A percentile compares a stretch with the other conserved stretches of the same genome.
Conservation (phyloP, 2,888 invertebrate species). For the Watsonalla binaria region DNA sequence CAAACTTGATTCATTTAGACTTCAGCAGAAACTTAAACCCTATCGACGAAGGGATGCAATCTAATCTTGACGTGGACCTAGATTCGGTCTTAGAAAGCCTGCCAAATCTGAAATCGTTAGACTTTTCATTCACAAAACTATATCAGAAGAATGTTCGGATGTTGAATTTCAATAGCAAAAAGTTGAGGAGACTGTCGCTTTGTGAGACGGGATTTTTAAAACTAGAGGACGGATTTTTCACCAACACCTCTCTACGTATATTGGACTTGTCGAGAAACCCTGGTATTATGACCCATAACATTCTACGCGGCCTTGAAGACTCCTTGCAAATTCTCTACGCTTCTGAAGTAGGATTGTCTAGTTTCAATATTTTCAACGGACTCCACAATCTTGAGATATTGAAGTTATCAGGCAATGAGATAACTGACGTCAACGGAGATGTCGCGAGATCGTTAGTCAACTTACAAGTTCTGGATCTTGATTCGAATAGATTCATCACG, state of each 20-base stretch:
- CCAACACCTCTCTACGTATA: conserved; percentile 52
- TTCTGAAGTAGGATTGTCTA: conserved; percentile 53
- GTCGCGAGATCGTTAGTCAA: conserved; percentile 46
- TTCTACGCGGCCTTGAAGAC: conserved; percentile 58
- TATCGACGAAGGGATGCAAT: conserved; percentile 23
- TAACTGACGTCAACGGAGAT: conserved; percentile 41
- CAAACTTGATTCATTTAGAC: conserved; percentile 68
- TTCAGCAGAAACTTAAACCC: conserved; percentile 61
- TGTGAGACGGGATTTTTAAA: conserved; percentile 64
- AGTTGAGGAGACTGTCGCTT: conserved; percentile 45
- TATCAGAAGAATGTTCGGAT: conserved; percentile 25
- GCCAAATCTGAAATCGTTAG: conserved; percentile 39
- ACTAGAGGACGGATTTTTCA: conserved; percentile 54
- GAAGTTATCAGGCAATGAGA: conserved; percentile 71
- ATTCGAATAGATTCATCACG: conserved; percentile 71
- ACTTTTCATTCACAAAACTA: conserved; percentile 49
- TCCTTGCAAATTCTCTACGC: conserved; percentile 66
- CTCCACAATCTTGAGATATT: conserved; percentile 64
- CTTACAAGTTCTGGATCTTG: conserved; percentile 71
- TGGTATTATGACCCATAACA: conserved; percentile 42
- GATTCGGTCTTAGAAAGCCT: conserved; percentile 27
- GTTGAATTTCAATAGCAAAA: conserved; percentile 29
- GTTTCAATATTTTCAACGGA: conserved; percentile 47
- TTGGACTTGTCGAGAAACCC: conserved; percentile 79
- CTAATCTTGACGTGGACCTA: conserved; percentile 24